These are phyloP conservation scores for Apantesis nais DNA, from an alignment of 2,888 invertebrate species.

Conservation along the genomic window DNA sequence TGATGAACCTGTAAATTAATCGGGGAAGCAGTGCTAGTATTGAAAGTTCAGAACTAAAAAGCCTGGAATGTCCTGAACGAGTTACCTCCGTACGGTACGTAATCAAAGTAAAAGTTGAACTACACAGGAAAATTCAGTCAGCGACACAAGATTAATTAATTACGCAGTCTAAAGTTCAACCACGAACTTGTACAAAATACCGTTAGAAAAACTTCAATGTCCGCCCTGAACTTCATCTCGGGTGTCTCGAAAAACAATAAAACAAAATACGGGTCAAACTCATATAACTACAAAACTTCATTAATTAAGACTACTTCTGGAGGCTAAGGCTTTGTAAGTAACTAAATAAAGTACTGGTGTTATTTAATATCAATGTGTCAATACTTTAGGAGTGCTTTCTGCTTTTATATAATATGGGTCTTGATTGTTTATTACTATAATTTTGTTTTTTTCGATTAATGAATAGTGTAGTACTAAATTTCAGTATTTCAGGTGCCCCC, in stretches of 20 bases:
- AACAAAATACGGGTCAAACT: slow-evolving; percentile 50
- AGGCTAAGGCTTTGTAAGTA: slow-evolving; percentile 23
- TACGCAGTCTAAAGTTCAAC: slow-evolving; percentile 14
- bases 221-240: slow-evolving; percentile 30
- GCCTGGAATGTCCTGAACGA: background rate
- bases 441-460: no score
- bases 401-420: background rate
- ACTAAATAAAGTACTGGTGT: slow-evolving; percentile 11
- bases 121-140: background rate
- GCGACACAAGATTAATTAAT: background rate
- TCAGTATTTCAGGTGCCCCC: no score
- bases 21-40: background rate
- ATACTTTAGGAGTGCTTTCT: slow-evolving; percentile 6
- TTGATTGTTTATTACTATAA: background rate
- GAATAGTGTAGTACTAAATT: no score
- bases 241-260: slow-evolving; percentile 47
- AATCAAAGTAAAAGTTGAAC: background rate
- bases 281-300: slow-evolving; percentile 48
- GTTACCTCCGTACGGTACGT: background rate
- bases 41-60: background rate
- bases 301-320: slow-evolving; percentile 51
- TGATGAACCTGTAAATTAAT: background rate
- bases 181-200: slow-evolving; percentile 33
- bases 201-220: slow-evolving; percentile 34
- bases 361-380: slow-evolving; percentile 21